These are phyloP conservation scores for Noctua janthe DNA, from an alignment of 2,888 invertebrate genomes.

Conservation along the genomic window DNA sequence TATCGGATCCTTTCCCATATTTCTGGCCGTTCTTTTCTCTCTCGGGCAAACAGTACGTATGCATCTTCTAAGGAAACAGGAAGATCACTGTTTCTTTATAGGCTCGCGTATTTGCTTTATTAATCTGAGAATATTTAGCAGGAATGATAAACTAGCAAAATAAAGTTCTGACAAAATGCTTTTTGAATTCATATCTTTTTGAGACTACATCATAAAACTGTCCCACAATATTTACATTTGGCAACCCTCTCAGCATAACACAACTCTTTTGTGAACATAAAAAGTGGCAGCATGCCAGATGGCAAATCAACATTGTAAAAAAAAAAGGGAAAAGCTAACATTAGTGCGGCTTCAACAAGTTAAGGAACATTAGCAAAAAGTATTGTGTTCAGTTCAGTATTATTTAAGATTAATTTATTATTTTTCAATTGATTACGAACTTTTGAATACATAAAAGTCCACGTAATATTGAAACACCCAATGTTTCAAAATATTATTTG, in stretches of 20 bases:
- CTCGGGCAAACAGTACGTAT: not conserved
- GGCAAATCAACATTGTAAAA: slow-evolving; percentile 66
- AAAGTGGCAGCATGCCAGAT: slow-evolving; percentile 71
- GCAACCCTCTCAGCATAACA: slow-evolving; percentile 68
- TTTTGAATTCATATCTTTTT: not conserved
- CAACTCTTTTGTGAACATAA: slow-evolving; percentile 60
- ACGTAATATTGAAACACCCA: not conserved
- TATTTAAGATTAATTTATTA: slow-evolving; percentile 10
- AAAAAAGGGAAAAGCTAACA: slow-evolving; percentile 67
- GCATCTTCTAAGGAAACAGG: not conserved
- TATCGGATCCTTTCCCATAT: not conserved
- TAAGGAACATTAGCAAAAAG: slow-evolving; percentile 59
- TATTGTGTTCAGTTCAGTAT: slow-evolving; percentile 49
- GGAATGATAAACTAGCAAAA: not conserved
- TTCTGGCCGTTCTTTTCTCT: not conserved
- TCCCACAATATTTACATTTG: slow-evolving; percentile 27
- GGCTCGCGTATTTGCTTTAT: not conserved
- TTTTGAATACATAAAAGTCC: not conserved
- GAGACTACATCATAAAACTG: slow-evolving; percentile 56
- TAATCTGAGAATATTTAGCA: not conserved
- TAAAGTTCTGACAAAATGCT: not conserved
- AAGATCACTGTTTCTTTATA: not conserved
- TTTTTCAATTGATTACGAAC: not conserved
- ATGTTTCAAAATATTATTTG: not conserved
- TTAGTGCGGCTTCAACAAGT: slow-evolving; percentile 66